A percentile compares a stretch with the other conserved stretches of the same genome.
Conservation (phyloP, 2,113 vertebrate genomes). For the Perca fluviatilis region DNA sequence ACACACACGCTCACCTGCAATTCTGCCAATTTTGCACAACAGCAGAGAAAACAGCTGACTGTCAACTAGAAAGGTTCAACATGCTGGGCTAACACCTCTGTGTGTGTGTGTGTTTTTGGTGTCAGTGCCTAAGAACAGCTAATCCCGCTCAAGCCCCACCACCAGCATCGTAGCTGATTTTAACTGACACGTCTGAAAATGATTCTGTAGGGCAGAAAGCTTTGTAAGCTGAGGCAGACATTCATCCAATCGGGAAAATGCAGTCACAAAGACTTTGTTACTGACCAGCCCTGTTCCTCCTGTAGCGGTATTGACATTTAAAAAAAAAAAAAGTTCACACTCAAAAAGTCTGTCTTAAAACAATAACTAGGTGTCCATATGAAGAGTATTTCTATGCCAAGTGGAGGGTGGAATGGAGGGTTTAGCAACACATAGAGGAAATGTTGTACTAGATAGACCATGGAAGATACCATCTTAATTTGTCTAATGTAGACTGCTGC, state of each 20-base stretch:
- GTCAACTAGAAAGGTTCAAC: slow-evolving; percentile 24
- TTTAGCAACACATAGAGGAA: too few species aligned
- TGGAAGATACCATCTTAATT: too few species aligned
- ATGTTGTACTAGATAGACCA: too few species aligned
- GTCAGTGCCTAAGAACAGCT: slow-evolving; percentile 24
- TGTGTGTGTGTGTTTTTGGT: slow-evolving; percentile 3
- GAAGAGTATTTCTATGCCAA: too few species aligned
- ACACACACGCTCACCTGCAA: not conserved
- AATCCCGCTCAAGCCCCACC: slow-evolving; percentile 43
- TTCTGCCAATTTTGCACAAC: slow-evolving; percentile 31
- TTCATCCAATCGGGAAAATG: not conserved
- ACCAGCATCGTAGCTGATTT: not conserved
- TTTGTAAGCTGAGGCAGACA: slow-evolving; percentile 23
- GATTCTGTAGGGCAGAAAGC: not conserved
- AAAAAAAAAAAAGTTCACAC: too few species aligned
- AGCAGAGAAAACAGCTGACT: slow-evolving; percentile 62
- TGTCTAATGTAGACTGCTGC: too few species aligned
- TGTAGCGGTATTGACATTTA: too few species aligned
- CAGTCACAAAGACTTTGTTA: not conserved
- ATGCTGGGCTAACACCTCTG: slow-evolving; percentile 36
- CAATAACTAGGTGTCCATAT: too few species aligned
- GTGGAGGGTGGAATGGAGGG: too few species aligned
- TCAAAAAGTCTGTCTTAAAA: too few species aligned
- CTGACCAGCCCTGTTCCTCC: too few species aligned
- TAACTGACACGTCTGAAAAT: slow-evolving; percentile 46